phyloP scores from a whole-genome alignment of 2,888 invertebrate species.

The Epicampocera succincta region DNA sequence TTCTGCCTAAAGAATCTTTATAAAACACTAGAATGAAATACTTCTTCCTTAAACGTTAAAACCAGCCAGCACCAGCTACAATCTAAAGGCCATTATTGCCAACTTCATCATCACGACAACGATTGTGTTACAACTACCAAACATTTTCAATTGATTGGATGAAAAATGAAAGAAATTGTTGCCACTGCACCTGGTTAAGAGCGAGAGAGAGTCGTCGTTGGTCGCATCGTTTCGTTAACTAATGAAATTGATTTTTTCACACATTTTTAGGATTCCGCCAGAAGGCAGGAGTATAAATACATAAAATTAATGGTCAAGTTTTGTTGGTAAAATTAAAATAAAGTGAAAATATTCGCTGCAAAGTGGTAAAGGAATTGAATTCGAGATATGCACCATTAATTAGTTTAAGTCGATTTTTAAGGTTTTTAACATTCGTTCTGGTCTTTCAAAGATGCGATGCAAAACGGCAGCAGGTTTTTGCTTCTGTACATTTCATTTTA shows the following conservation, averaged over 20 bases:
- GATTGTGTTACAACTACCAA: background rate
- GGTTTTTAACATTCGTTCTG: background rate
- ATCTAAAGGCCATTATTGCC: slow-evolving; percentile 21
- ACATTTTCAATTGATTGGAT: slow-evolving; percentile 50
- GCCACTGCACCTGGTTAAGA: slow-evolving; percentile 58
- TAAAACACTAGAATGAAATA: slow-evolving; percentile 55
- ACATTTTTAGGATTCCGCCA: slow-evolving; percentile 59
- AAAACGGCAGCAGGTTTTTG: slow-evolving; percentile 26
- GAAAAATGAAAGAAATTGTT: slow-evolving; percentile 51
- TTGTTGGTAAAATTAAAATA: slow-evolving; percentile 13
- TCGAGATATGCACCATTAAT: slow-evolving; percentile 53
- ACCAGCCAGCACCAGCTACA: slow-evolving; percentile 12
- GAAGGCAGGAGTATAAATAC: slow-evolving; percentile 11
- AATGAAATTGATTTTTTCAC: slow-evolving; percentile 68
- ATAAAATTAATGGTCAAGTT: slow-evolving; percentile 22
- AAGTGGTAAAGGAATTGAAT: slow-evolving; percentile 44
- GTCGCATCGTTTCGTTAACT: slow-evolving; percentile 42
- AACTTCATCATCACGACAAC: background rate
- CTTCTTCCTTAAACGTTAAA: slow-evolving; percentile 63
- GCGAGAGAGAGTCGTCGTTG: background rate
- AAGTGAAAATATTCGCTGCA: slow-evolving; percentile 38
- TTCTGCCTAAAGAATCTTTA: slow-evolving; percentile 41
- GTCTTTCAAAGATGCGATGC: background rate
- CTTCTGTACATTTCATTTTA: slow-evolving; percentile 49
- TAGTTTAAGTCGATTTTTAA: slow-evolving; percentile 38